Conservation (phyloP, 2,888 invertebrate genomes). For the Punctoribates punctum region DNA sequence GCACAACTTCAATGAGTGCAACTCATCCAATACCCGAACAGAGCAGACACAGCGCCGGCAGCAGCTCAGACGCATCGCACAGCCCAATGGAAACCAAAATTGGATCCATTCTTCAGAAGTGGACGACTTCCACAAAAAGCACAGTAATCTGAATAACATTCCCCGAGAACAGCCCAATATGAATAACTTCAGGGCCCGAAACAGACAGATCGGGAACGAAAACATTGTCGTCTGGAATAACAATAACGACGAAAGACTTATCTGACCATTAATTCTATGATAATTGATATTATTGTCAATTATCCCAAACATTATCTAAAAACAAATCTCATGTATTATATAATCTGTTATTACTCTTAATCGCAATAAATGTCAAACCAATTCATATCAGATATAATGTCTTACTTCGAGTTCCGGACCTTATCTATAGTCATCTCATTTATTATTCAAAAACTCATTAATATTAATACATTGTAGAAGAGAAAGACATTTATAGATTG, state of each 20-base stretch:
- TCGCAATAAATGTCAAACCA: too few relatives aligned
- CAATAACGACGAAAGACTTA: constrained; percentile 37
- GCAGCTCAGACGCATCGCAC: constrained; percentile 27
- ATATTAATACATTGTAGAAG: too few relatives aligned
- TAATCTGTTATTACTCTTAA: too few relatives aligned
- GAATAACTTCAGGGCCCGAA: constrained; percentile 19
- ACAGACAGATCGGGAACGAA: constrained; percentile 23
- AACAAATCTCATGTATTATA: too few relatives aligned
- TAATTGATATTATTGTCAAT: too few relatives aligned
- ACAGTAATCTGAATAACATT: constrained; percentile 30
- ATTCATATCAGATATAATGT: too few relatives aligned
- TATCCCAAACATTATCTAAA: too few relatives aligned
- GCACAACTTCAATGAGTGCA: background rate
- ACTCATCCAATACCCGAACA: background rate
- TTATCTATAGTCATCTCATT: too few relatives aligned
- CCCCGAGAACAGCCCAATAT: background rate
- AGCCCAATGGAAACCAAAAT: constrained; percentile 12
- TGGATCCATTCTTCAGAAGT: constrained; percentile 45
- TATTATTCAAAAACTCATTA: too few relatives aligned
- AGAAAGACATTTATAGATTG: too few relatives aligned
- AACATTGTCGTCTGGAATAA: constrained; percentile 42
- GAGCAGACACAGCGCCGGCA: background rate
- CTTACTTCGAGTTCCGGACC: too few relatives aligned
- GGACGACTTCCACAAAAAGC: constrained; percentile 43
- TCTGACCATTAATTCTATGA: background rate